These are phyloP conservation scores for Hydrochoerus hydrochaeris DNA, from an alignment of 2,113 vertebrate genomes.

Conservation along the genomic window DNA sequence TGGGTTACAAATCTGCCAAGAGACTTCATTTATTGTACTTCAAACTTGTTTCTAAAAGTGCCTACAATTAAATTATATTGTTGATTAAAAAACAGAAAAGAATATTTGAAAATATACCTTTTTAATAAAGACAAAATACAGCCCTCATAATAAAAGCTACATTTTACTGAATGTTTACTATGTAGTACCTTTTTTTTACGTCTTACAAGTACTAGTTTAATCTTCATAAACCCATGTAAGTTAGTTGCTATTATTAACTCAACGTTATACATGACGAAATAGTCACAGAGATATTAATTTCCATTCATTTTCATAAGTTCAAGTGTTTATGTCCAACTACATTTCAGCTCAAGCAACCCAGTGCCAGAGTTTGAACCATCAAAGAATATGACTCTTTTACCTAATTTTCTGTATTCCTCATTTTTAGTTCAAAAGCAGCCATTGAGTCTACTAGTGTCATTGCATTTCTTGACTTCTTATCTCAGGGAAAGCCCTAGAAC, in stretches of 20 bases:
- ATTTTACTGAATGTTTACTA: not conserved
- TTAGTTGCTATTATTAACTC: not conserved
- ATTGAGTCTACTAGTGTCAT: not conserved
- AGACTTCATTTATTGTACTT: slow-evolving; percentile 38
- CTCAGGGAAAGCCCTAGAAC: not conserved
- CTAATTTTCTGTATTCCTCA: not conserved
- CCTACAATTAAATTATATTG: not conserved
- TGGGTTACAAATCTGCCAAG: not conserved
- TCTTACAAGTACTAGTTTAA: not conserved
- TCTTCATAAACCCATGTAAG: not conserved
- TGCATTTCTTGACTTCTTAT: not conserved
- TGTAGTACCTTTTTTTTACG: not conserved
- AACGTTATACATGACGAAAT: not conserved
- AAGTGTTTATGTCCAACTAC: not conserved
- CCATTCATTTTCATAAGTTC: not conserved
- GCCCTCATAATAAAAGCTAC: not conserved
- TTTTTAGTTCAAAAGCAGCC: not conserved
- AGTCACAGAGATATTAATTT: not conserved
- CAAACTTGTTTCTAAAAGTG: slow-evolving; percentile 39
- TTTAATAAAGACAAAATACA: not conserved
- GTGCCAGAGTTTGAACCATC: not conserved
- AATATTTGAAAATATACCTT: not conserved
- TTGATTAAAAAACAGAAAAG: slow-evolving; percentile 28
- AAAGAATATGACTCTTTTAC: not conserved
- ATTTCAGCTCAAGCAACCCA: not conserved